phyloP scores from a whole-genome alignment of 2,797 vertebrate genomes.

The Emydoidea blandingii region DNA sequence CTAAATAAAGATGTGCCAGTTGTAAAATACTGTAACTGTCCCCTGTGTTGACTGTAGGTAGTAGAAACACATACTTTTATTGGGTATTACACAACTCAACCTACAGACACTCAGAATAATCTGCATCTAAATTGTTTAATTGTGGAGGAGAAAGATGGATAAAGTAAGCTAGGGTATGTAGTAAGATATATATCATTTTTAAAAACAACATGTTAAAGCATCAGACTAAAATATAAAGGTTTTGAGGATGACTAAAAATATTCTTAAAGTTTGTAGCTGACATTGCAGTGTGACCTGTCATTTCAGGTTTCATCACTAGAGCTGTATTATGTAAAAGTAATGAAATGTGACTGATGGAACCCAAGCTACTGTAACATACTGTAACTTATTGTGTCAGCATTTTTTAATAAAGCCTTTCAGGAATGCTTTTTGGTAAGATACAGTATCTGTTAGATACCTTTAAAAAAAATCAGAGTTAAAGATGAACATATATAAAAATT shows the following conservation, averaged over 20 bases:
- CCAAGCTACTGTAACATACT: slow-evolving; percentile 69
- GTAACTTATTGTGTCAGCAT: slow-evolving; percentile 73
- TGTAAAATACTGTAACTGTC: slow-evolving; percentile 39
- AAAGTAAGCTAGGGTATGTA: neutral
- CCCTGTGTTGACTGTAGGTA: neutral
- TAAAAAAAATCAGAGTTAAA: slow-evolving; percentile 17
- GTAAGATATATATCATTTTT: neutral
- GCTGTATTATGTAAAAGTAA: slow-evolving; percentile 77
- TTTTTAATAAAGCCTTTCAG: slow-evolving; percentile 77
- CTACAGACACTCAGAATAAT: fast-evolving
- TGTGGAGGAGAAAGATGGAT: neutral
- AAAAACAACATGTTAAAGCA: neutral
- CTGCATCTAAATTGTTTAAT: slow-evolving; percentile 18
- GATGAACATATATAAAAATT: neutral
- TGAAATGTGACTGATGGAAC: slow-evolving; percentile 80
- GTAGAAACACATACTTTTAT: neutral
- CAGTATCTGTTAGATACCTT: slow-evolving; percentile 4
- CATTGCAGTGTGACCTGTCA: slow-evolving; percentile 76
- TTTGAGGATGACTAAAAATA: slow-evolving; percentile 60
- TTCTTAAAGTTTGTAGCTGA: slow-evolving; percentile 75
- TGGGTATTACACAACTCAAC: neutral
- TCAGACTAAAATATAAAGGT: neutral
- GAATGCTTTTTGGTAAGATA: slow-evolving; percentile 63
- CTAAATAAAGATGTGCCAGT: slow-evolving; percentile 64
- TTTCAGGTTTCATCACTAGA: slow-evolving; percentile 78